Percentiles rank a stretch among this genome's conserved stretches.
These are phyloP conservation scores for Villa cingulata DNA, from an alignment of 2,888 invertebrate species.

Conservation along the genomic window DNA sequence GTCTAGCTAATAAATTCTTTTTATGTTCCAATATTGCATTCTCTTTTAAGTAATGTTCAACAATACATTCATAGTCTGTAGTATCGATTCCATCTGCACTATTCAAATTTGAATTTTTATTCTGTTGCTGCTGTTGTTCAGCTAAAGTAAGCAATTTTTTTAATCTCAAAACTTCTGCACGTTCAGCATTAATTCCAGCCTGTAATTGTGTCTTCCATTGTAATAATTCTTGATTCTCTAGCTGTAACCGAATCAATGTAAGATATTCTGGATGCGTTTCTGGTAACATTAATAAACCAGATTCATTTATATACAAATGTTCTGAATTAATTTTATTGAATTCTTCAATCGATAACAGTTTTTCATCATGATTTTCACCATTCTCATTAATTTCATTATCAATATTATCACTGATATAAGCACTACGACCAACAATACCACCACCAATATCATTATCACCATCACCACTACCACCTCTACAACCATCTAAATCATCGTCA, in stretches of 20 bases:
- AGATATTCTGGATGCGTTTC: conserved; percentile 40
- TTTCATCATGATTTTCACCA: not conserved
- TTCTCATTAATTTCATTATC: not conserved
- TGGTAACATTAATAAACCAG: conserved; percentile 39
- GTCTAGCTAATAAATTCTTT: conserved; percentile 49
- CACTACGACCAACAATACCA: not conserved
- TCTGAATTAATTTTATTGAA: conserved; percentile 7
- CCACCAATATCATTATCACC: not conserved
- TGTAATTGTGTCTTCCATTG: conserved; percentile 55
- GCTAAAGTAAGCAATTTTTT: conserved; percentile 39
- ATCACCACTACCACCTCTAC: conserved; percentile 6
- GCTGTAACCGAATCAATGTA: conserved; percentile 44
- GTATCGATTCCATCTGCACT: conserved; percentile 32
- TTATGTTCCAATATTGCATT: conserved; percentile 55
- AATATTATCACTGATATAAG: not conserved
- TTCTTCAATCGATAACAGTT: not conserved
- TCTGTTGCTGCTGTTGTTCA: conserved; percentile 21
- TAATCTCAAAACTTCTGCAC: conserved; percentile 54
- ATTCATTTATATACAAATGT: conserved; percentile 21
- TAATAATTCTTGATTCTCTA: conserved; percentile 52
- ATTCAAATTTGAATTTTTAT: conserved; percentile 22
- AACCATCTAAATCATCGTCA: not conserved
- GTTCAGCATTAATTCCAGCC: conserved; percentile 57
- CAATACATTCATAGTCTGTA: conserved; percentile 38
- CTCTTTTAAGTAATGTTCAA: conserved; percentile 44